Conservation (phyloP, 2,797 vertebrate species). For the Myotis myotis region DNA sequence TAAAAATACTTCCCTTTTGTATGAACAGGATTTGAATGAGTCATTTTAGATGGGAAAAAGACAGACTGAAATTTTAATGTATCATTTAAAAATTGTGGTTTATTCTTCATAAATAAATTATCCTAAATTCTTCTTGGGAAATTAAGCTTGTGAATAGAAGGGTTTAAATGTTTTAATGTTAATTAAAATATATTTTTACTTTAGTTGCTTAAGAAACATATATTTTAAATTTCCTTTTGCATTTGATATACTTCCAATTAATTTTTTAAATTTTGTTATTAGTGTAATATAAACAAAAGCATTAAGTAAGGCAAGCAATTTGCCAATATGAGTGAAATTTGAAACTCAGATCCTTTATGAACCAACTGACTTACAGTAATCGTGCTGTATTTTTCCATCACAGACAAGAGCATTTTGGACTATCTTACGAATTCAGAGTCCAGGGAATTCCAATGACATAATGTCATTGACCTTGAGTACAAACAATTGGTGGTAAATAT, state of each 20-base stretch:
- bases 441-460: constrained; percentile 84
- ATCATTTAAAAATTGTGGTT: constrained; percentile 37
- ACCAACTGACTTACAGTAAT: constrained; percentile 66
- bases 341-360: constrained; percentile 64
- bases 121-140: constrained; percentile 37
- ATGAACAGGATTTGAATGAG: not conserved
- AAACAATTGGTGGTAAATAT: constrained; percentile 81
- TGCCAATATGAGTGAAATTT: constrained; percentile 52
- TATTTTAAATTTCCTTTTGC: constrained; percentile 68
- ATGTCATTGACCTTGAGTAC: constrained; percentile 83
- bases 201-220: constrained; percentile 66
- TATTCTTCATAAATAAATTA: constrained; percentile 32
- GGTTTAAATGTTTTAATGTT: constrained; percentile 24
- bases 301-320: constrained; percentile 45
- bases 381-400: constrained; percentile 73
- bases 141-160: constrained; percentile 30
- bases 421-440: constrained; percentile 78
- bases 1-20: constrained; percentile 24
- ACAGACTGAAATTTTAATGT: constrained; percentile 3
- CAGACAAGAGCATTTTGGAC: constrained; percentile 73
- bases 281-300: constrained; percentile 31
- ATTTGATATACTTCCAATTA: constrained; percentile 49
- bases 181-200: constrained; percentile 55
- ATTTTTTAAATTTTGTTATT: constrained; percentile 33
- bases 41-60: constrained; percentile 28